These are phyloP conservation scores for Actinia equina DNA, from an alignment of 64 coral and sea anemone genomes.

Conservation along the genomic window DNA sequence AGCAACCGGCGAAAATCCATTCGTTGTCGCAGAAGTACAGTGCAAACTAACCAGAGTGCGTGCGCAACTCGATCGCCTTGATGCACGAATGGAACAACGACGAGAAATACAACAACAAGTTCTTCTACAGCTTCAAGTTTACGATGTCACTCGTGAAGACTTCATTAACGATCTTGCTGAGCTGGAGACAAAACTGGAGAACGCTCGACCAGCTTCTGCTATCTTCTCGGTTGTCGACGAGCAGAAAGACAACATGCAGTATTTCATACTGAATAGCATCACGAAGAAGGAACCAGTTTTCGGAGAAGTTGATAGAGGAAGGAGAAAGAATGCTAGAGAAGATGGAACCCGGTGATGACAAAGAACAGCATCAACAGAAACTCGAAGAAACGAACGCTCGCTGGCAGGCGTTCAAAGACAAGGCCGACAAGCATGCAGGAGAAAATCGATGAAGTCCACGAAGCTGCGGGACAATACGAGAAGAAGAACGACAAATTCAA, in stretches of 20 bases:
- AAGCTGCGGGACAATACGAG: constrained; percentile 74
- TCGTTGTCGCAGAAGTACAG: constrained; percentile 87
- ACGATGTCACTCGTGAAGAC: constrained; percentile 51
- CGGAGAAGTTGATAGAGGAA: constrained; percentile 91
- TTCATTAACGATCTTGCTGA: constrained; percentile 49
- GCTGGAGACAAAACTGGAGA: constrained; percentile 57
- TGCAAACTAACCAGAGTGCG: constrained; percentile 82
- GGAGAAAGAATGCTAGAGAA: constrained; percentile 64
- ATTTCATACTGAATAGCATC: constrained; percentile 48
- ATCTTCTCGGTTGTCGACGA: constrained; percentile 66
- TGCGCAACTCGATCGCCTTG: constrained; percentile 72
- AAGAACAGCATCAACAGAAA: constrained; percentile 56
- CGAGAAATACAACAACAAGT: constrained; percentile 64
- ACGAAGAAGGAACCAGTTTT: constrained; percentile 76
- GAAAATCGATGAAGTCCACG: constrained; percentile 47
- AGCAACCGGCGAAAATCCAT: constrained; percentile 55
- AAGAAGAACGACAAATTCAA: constrained; percentile 54
- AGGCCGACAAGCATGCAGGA: constrained; percentile 53
- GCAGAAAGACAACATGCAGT: constrained; percentile 68
- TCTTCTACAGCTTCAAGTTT: constrained; percentile 73
- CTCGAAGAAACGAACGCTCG: constrained; percentile 59
- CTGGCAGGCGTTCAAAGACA: constrained; percentile 60
- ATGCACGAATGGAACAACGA: constrained; percentile 64
- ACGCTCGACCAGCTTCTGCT: constrained; percentile 83
- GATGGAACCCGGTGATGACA: constrained; percentile 80